Conservation (phyloP, 1,140 invertebrate species). For the Drosophila malerkotliana region DNA sequence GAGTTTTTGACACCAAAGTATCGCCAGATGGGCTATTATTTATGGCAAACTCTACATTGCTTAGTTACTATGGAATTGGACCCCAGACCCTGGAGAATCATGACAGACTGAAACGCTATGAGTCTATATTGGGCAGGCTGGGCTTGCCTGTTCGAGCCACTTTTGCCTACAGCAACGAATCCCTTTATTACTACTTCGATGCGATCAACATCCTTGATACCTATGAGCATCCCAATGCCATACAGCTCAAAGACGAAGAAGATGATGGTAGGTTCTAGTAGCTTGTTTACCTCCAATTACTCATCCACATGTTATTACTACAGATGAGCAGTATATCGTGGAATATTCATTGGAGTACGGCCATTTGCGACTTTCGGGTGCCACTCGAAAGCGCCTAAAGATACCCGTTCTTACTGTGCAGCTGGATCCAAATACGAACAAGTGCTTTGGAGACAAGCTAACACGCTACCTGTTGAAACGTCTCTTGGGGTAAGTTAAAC, state of each 20-base stretch:
- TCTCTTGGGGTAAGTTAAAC: constrained; percentile 89
- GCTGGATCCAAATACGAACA: constrained; percentile 93
- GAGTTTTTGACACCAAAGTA: constrained; percentile 9
- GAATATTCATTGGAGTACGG: constrained; percentile 99
- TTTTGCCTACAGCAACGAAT: constrained; percentile 67
- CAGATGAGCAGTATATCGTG: constrained; percentile 98
- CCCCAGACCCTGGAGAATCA: constrained; percentile 74
- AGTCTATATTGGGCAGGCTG: constrained; percentile 49
- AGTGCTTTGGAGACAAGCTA: constrained; percentile 97
- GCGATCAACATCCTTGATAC: constrained; percentile 64
- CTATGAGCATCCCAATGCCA: constrained; percentile 61
- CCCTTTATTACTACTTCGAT: constrained; percentile 74
- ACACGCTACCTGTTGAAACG: constrained; percentile 95
- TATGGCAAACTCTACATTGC: neutral
- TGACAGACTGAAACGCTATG: constrained; percentile 58
- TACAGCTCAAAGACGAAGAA: constrained; percentile 60
- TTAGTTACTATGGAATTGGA: constrained; percentile 68
- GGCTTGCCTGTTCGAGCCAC: constrained; percentile 60
- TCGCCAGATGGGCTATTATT: neutral
- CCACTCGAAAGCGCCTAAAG: constrained; percentile 92
- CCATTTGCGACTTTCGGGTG: constrained; percentile 94
- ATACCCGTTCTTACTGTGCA: constrained; percentile 97
- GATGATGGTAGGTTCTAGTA: constrained; percentile 53
- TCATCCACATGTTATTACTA: constrained; percentile 23
- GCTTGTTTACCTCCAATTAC: neutral